Evolutionary conservation across 2,888 invertebrate species (phyloP), one percentile per base, ranked within the genome.

Genomic region (Cryptophagus acutangulus): DNA sequence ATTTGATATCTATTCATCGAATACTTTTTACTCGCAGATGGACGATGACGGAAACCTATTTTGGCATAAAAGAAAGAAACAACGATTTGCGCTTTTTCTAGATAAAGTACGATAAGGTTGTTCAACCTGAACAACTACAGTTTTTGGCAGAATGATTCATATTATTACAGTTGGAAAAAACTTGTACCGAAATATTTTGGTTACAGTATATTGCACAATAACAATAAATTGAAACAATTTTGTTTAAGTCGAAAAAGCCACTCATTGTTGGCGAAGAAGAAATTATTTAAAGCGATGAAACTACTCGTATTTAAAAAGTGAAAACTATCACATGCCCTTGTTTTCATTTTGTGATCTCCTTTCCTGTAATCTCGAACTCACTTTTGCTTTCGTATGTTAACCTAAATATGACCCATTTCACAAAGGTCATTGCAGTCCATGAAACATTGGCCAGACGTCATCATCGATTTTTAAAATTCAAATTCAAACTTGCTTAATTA

Each of bases 361-460:
- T 61, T 61, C 49, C 48, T 28, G 40, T 40, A 43, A 39, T 51
- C 38, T 40, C 40, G 43, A 40, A 45, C 52, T 56, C 55, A 58
- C 63, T 63, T 56, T 63, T 61, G 46, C 62, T 63, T 62, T 63
- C 59, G 46, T 45, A 45, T 55, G 49, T 57, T 61, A 62, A 61
- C 62, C 61, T 47, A 59, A 61, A 62, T 62, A 49, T 55, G 55
- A 52, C 49, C 51, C 45, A 41, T 51, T 43, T 41, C 34, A 42
- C 35, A 51, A 49, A 52, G 54, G 56, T 55, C 58, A 53, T 47
- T 47, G 41, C 45, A 41, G 54, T 56, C 51, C 49, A 52, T 54
- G n/a, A n/a, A n/a, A n/a, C n/a, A n/a, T 51, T 48, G 56, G 54
- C 58, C 58, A 55, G 54, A 57, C 56, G 39, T 36, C 18, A 49